These are phyloP conservation scores for Heliangelus exortis DNA, from an alignment of 2,797 vertebrate genomes.

Conservation along the genomic window DNA sequence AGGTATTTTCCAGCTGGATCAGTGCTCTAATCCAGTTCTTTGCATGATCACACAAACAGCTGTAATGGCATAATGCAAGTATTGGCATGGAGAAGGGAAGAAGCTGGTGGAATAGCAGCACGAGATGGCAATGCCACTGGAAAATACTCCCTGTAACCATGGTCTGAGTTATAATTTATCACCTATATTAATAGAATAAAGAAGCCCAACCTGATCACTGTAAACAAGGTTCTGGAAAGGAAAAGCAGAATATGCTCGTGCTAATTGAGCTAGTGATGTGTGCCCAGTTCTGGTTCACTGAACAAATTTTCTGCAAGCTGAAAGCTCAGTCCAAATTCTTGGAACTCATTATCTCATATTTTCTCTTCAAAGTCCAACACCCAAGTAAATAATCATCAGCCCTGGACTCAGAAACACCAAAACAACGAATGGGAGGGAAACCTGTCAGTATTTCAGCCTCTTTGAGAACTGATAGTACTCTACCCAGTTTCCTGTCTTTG, in stretches of 20 bases:
- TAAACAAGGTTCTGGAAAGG: neutral
- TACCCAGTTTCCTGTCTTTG: neutral
- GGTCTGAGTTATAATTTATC: neutral
- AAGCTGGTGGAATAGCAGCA: neutral
- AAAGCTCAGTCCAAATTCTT: neutral
- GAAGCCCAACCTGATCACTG: neutral
- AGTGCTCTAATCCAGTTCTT: neutral
- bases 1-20: neutral
- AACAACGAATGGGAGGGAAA: neutral
- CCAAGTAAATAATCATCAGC: neutral
- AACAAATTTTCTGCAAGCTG: neutral
- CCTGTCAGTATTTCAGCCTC: neutral
- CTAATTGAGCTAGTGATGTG: neutral
- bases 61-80: neutral
- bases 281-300: neutral
- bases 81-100: neutral
- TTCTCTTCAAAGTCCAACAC: neutral
- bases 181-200: neutral
- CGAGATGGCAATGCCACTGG: neutral
- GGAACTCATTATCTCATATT: neutral
- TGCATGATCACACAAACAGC: neutral
- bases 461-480: neutral
- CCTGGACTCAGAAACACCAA: neutral
- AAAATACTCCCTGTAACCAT: neutral
- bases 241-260: neutral